Conservation (phyloP, 2,113 vertebrate species). For the Corynorhinus townsendii region DNA sequence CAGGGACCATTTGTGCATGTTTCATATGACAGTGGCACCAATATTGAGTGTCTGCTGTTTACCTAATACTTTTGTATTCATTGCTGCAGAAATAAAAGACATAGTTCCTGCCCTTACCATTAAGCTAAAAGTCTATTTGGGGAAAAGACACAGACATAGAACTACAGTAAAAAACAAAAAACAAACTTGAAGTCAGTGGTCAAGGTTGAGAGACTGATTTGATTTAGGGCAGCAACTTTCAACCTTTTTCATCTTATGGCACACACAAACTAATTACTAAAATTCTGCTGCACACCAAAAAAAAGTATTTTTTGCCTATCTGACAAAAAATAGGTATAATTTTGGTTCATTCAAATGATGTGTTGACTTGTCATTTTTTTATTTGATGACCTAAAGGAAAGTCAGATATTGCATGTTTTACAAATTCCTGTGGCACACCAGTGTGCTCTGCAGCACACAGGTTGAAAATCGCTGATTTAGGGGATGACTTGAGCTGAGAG, state of each 20-base stretch:
- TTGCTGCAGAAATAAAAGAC: slow-evolving; percentile 16
- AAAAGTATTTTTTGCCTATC: too few species aligned
- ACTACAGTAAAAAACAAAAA: slow-evolving; percentile 24
- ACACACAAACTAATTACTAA: not conserved
- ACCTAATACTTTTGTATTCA: not conserved
- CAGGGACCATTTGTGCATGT: not conserved
- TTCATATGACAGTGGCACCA: not conserved
- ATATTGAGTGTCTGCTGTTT: not conserved
- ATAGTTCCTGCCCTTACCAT: not conserved
- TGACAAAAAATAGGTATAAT: too few species aligned
- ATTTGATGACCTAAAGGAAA: not conserved
- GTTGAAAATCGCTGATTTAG: not conserved
- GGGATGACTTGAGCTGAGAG: not conserved
- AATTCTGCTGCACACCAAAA: not conserved
- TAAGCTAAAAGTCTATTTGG: not conserved
- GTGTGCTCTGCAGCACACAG: too few species aligned
- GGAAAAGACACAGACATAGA: not conserved
- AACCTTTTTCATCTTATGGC: not conserved
- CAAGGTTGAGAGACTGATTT: not conserved
- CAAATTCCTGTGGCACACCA: not conserved
- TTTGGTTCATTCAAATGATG: not conserved
- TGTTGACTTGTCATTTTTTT: not conserved
- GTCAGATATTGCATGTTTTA: not conserved
- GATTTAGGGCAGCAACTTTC: not conserved
- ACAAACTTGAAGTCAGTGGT: not conserved